Evolutionary conservation across 1,140 invertebrate genomes (phyloP), one percentile per base, ranked within the genome.

Genomic region (Microplitis mediator): DNA sequence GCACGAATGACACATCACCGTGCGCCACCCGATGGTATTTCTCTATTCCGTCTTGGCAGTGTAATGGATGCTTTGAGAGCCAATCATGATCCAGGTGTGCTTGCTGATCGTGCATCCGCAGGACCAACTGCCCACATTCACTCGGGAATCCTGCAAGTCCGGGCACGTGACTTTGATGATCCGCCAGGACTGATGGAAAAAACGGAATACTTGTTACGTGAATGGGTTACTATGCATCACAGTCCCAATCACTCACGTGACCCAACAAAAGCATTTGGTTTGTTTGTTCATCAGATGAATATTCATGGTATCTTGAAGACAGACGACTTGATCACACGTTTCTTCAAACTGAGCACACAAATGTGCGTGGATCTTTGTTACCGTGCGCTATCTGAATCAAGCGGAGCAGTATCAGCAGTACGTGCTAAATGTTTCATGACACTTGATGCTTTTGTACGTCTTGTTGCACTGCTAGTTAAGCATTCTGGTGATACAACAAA

Each of bases 301-400:
- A 90, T 95, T 71, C 96, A 98, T 77, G 98, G 98, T 3, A 97
- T 99, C 61, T 86, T 99, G 11, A 98, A 99, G 84, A 98, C 96
- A 0, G 98, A 99, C 80, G 98, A 99, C 82, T 90, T 98, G 72
- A 98, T 99, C 66, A 97, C 97, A 0, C 87, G 97, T 73, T 99
- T 99, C 88, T 99, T 99, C 89, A 92, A 98, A 34, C 91, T 98
- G 16, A 97, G 96, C 63, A 98, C 97, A 0, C 97, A 99, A 83
- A 94, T 99, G 89, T 99, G 98, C 84, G 95, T 98, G 0, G 97
- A 99, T 80, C 91, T 97, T 60, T 97, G 96, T 63, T 98, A 98
- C 84, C 90, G 96, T 71, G 89, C 91, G 4, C 83, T 95, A 11
- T 81, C 88, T 14, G 91, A 92, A 75, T 78, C 83, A 3, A 89